Evolutionary conservation across 2,797 vertebrate species (phyloP).

Genomic region (Alca torda): DNA sequence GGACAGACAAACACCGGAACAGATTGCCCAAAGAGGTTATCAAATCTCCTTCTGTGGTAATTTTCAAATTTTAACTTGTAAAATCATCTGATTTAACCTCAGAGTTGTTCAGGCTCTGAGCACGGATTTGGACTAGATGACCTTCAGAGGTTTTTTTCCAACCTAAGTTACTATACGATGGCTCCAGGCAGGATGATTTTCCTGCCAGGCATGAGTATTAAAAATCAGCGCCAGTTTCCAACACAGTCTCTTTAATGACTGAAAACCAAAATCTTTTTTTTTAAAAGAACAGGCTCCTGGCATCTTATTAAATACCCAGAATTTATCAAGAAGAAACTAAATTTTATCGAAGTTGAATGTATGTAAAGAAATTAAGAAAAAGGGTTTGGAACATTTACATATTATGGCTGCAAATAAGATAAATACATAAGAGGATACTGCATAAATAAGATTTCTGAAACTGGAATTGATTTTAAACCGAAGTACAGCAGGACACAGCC

Average conservation of each 20-base stretch:
- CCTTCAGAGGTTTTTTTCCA: background rate
- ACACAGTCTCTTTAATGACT: background rate
- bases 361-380: background rate
- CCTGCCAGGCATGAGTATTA: background rate
- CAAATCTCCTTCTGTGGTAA: background rate
- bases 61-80: background rate
- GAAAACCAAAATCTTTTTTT: background rate
- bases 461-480: background rate
- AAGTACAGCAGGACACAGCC: background rate
- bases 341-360: background rate
- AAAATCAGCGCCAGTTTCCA: background rate
- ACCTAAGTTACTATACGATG: background rate
- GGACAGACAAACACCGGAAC: background rate
- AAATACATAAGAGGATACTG: background rate
- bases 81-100: background rate
- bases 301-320: background rate
- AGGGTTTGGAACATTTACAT: fast-evolving
- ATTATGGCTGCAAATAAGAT: background rate
- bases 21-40: background rate
- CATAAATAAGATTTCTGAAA: background rate
- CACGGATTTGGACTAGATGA: background rate
- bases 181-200: background rate
- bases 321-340: background rate
- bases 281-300: background rate
- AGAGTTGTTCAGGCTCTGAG: background rate